phyloP scores from a whole-genome alignment of 2,888 invertebrate species.

The Bruchidius siliquastri region DNA sequence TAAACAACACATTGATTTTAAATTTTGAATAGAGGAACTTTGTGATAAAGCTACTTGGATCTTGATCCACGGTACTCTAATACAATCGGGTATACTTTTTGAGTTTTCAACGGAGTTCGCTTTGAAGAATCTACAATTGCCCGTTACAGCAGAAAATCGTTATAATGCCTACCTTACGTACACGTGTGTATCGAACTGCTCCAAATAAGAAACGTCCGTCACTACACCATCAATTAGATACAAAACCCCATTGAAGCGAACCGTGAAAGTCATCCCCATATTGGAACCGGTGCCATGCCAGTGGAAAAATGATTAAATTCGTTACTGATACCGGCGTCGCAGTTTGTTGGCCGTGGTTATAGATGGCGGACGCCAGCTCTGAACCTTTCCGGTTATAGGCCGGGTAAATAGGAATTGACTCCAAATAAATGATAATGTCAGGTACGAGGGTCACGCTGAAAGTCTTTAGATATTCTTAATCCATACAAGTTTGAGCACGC shows the following conservation, averaged over 20 bases:
- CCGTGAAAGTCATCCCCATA: constrained; percentile 12
- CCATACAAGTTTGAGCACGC: too few relatives aligned
- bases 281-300: constrained; percentile 6
- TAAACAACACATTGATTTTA: too few relatives aligned
- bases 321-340: constrained; percentile 27
- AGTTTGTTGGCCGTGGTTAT: constrained; percentile 22
- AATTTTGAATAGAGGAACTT: too few relatives aligned
- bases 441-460: too few relatives aligned
- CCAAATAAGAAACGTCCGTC: not conserved
- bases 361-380: constrained; percentile 5
- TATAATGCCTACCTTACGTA: not conserved
- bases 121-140: not conserved
- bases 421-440: too few relatives aligned
- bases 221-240: not conserved
- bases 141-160: not conserved
- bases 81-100: too few relatives aligned
- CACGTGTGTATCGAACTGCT: not conserved
- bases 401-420: too few relatives aligned
- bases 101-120: too few relatives aligned
- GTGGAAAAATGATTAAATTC: constrained; percentile 18
- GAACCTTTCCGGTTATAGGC: not conserved
- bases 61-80: too few relatives aligned
- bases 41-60: too few relatives aligned
- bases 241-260: not conserved
- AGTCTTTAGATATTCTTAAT: too few relatives aligned